Conservation (phyloP, 2,888 invertebrate genomes). For the Griposia aprilina region DNA sequence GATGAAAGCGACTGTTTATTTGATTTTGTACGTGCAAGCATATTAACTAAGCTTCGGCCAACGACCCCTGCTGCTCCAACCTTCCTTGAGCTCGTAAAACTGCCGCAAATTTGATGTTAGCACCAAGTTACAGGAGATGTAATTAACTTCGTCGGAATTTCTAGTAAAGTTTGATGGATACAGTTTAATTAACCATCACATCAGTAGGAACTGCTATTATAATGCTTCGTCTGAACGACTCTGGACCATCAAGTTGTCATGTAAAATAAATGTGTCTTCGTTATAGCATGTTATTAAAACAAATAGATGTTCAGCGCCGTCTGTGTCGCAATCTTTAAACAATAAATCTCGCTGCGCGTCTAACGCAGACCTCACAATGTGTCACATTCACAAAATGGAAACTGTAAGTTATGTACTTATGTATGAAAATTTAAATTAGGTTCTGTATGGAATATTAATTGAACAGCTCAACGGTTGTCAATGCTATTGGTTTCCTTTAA, state of each 20-base stretch:
- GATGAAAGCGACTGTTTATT: slow-evolving; percentile 89
- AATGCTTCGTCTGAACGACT: slow-evolving; percentile 27
- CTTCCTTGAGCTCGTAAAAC: slow-evolving; percentile 76
- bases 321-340: slow-evolving; percentile 82
- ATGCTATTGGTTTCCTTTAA: slow-evolving; percentile 54
- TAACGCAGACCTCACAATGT: slow-evolving; percentile 69
- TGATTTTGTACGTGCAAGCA: slow-evolving; percentile 84
- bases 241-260: slow-evolving; percentile 25
- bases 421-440: slow-evolving; percentile 67
- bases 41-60: slow-evolving; percentile 83
- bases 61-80: slow-evolving; percentile 76
- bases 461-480: slow-evolving; percentile 45
- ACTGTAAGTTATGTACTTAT: slow-evolving; percentile 53
- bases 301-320: slow-evolving; percentile 78
- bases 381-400: slow-evolving; percentile 66
- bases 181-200: slow-evolving; percentile 53
- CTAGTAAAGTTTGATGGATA: slow-evolving; percentile 61
- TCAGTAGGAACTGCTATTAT: slow-evolving; percentile 41
- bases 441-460: slow-evolving; percentile 67
- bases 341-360: slow-evolving; percentile 78
- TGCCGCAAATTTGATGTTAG: slow-evolving; percentile 69
- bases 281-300: slow-evolving; percentile 81
- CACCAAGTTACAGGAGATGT: slow-evolving; percentile 62
- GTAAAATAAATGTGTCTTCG: slow-evolving; percentile 68
- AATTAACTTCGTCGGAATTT: slow-evolving; percentile 66